These are phyloP conservation scores for Branchellion lobata DNA, from an alignment of 2,888 invertebrate species.

Conservation along the genomic window DNA sequence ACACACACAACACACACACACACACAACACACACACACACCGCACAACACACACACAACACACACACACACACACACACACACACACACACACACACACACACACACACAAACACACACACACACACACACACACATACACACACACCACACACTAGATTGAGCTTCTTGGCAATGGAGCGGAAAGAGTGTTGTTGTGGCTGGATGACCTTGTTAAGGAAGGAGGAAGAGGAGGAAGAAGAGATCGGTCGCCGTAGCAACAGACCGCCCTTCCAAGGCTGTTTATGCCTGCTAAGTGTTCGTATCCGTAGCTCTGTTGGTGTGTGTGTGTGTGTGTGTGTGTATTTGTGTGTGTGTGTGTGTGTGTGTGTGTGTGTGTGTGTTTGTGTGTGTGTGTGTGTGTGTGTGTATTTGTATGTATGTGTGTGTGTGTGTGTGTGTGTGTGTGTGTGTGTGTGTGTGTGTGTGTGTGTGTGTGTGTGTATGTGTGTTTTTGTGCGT, in stretches of 20 bases:
- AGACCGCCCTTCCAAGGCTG: constrained; percentile 74
- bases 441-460: no score
- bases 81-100: neutral
- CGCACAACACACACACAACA: no score
- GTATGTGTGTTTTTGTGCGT: neutral
- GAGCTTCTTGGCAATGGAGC: constrained; percentile 72
- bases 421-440: no score
- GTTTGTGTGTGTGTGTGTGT: no score
- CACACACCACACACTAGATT: constrained; percentile 67
- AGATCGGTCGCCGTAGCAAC: no score
- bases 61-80: no score
- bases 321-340: neutral
- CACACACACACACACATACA: neutral
- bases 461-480: no score
- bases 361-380: no score
- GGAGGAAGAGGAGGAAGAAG: constrained; percentile 20
- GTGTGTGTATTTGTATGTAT: no score
- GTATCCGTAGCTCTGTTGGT: constrained; percentile 74
- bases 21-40: neutral
- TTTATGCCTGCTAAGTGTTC: constrained; percentile 77
- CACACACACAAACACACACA: neutral
- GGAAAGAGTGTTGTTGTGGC: constrained; percentile 70
- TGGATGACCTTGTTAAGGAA: constrained; percentile 62
- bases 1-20: no score
- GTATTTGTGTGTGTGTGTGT: no score